Percentiles rank a stretch among this genome's conserved stretches.
These are phyloP conservation scores for Psittacus erithacus DNA, from an alignment of 2,113 vertebrate species.

Conservation along the genomic window DNA sequence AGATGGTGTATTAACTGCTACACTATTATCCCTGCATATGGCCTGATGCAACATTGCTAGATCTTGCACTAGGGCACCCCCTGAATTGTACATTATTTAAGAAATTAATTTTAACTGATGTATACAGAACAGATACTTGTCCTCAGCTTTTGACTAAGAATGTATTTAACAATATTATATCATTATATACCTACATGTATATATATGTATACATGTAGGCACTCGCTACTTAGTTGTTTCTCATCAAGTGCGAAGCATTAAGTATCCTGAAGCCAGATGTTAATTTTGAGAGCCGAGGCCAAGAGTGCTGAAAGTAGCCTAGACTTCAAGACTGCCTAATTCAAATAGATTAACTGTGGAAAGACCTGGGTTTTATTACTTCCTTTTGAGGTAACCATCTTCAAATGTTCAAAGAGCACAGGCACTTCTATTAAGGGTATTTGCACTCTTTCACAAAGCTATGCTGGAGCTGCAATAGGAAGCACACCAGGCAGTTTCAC, in stretches of 20 bases:
- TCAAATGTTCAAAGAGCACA: neutral
- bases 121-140: neutral
- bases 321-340: neutral
- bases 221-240: fast-evolving
- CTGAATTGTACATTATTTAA: neutral
- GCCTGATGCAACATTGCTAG: neutral
- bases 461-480: neutral
- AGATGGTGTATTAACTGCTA: neutral
- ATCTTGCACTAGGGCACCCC: neutral
- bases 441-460: neutral
- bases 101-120: neutral
- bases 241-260: fast-evolving
- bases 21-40: neutral
- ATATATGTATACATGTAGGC: neutral
- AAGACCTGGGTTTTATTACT: neutral
- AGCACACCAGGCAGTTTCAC: neutral
- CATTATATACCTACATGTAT: neutral
- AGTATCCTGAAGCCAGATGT: neutral
- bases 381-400: neutral
- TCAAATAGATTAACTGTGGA: neutral
- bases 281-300: neutral
- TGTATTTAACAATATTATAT: neutral
- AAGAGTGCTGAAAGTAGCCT: neutral
- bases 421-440: neutral
- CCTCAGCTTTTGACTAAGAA: neutral